Percentiles rank a stretch among this genome's conserved stretches.
These are phyloP conservation scores for Poeciliopsis occidentalis DNA, from an alignment of 2,113 vertebrate genomes.

Conservation along the genomic window DNA sequence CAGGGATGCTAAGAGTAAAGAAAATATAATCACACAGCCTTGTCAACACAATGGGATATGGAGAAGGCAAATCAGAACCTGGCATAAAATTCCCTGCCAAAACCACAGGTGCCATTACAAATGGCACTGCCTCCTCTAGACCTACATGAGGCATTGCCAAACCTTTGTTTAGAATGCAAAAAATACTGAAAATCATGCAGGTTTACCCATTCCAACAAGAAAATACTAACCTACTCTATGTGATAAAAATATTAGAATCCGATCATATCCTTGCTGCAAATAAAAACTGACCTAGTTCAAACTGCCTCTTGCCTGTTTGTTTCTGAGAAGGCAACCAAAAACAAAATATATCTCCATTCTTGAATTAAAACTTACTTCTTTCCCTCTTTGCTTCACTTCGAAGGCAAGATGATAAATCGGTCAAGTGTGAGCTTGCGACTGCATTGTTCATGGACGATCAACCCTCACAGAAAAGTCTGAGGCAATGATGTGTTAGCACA, in stretches of 20 bases:
- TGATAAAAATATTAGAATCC: slow-evolving; percentile 17
- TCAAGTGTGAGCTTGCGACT: slow-evolving; percentile 61
- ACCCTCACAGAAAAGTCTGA: slow-evolving; percentile 63
- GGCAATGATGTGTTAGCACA: slow-evolving; percentile 73
- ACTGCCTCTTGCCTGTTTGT: slow-evolving; percentile 27
- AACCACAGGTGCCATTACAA: slow-evolving; percentile 24
- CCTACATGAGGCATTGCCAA: neutral
- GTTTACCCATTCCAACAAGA: neutral
- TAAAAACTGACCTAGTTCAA: slow-evolving; percentile 25
- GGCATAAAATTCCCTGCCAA: slow-evolving; percentile 28
- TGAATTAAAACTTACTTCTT: slow-evolving; percentile 53
- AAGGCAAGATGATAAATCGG: slow-evolving; percentile 66
- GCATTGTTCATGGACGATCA: slow-evolving; percentile 76
- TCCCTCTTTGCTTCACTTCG: slow-evolving; percentile 3
- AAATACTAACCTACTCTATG: slow-evolving; percentile 2
- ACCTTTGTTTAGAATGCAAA: slow-evolving; percentile 22
- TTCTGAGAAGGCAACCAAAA: slow-evolving; percentile 21
- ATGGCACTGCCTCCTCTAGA: slow-evolving; percentile 12
- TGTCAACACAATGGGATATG: neutral
- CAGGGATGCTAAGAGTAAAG: slow-evolving; percentile 24
- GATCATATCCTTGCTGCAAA: slow-evolving; percentile 13
- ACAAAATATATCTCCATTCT: slow-evolving; percentile 34
- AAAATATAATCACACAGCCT: slow-evolving; percentile 37
- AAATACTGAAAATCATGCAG: neutral
- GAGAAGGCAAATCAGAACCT: slow-evolving; percentile 13